Evolutionary conservation across 2,797 vertebrate genomes (phyloP), one percentile per base, ranked within the genome.

Genomic region (Neostethus bicornis): DNA sequence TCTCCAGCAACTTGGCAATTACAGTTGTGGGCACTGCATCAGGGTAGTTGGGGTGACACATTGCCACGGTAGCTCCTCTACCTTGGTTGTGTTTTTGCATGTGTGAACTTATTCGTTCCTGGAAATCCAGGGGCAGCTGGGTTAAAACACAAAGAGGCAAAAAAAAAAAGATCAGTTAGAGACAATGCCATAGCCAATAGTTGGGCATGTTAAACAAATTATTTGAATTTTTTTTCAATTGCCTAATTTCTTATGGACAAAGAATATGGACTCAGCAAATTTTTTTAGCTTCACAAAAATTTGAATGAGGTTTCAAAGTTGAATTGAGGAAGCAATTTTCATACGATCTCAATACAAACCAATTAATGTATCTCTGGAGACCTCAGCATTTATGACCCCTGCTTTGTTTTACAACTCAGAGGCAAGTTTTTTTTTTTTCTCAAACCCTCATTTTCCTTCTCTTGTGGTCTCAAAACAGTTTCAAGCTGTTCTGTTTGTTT

Each of bases 1-100:
- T 97, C 75, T 96, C 94, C 75, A 96, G 86, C 31, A 96, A 90
- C 85, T 95, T 93, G 75, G 94, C 94, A 21, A 96, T 94, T 70
- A 96, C 71, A 0, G 93, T 86, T 1, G 93, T 90, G 41, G 96
- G 94, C 39, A 95, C 91, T 10, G 91, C 89, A 3, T 97, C 95
- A 0, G 94, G 87, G 0, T 93, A 95, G 35, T 93, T 90, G 1
- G 93, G 88, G 75, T 93, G 93, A 81, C 91, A 93, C 75, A 92
- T 85, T 0, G 91, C 83, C 42, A 92, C 77, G 1, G 92, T 86
- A 68, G 92, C 87, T 66, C 91, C 91, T 2, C 70, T 71, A 3
- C 77, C 61, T 9, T 67, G 88, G 28, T 91, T 91, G 0, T 93
- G 94, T 64, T 95, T 93, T 81, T 96, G 94, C 77, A 95, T 83